These are phyloP conservation scores for Cyrtonyx montezumae DNA, from an alignment of 2,113 vertebrate genomes.

Conservation along the genomic window DNA sequence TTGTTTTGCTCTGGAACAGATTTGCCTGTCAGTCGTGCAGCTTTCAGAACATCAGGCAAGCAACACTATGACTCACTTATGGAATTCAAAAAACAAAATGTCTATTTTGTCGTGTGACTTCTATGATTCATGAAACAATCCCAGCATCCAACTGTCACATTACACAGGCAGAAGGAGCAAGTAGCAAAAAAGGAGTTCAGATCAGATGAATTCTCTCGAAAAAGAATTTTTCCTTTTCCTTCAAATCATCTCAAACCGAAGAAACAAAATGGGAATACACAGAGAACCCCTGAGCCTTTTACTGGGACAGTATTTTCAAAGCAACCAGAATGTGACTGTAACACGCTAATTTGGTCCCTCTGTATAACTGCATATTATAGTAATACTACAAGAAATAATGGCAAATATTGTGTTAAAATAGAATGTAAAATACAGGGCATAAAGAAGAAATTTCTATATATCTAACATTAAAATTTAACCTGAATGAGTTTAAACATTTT, in stretches of 20 bases:
- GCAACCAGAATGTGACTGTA: background rate
- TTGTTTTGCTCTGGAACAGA: conserved; percentile 33
- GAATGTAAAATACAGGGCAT: background rate
- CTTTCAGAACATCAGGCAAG: conserved; percentile 25
- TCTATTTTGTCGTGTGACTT: conserved; percentile 17
- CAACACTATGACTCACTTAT: conserved; percentile 39
- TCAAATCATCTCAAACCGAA: background rate
- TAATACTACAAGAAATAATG: background rate
- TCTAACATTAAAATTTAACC: background rate
- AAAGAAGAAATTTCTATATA: background rate
- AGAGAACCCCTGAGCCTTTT: background rate
- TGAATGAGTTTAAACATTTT: background rate
- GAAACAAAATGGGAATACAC: background rate
- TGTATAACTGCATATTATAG: background rate
- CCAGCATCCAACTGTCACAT: background rate
- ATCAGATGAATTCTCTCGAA: background rate
- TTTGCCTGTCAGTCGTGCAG: background rate
- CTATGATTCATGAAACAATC: background rate
- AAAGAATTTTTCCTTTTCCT: background rate
- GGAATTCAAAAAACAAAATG: conserved; percentile 33
- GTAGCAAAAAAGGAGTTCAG: background rate
- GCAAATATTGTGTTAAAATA: background rate
- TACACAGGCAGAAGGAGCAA: background rate
- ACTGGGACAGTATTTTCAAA: background rate
- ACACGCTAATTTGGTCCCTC: background rate